Conservation (phyloP, 2,113 vertebrate species). For the Holacanthus passer region DNA sequence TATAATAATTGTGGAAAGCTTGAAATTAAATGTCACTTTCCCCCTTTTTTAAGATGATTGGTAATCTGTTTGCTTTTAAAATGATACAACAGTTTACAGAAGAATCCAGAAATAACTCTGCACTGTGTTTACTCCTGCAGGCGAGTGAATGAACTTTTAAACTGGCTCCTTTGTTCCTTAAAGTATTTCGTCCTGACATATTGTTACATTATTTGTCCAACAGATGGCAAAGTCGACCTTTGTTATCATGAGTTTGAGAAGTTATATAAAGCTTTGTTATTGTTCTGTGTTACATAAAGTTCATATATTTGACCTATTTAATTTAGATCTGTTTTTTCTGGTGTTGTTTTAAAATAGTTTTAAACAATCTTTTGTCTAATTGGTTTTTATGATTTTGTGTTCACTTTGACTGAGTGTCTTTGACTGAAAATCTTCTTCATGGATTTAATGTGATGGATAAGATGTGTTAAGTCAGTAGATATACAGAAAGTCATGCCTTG, state of each 20-base stretch:
- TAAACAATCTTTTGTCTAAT: too few species aligned
- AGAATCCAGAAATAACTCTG: too few species aligned
- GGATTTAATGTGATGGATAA: background rate
- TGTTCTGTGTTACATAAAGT: background rate
- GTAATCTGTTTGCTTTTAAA: background rate
- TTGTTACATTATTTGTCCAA: constrained; percentile 20
- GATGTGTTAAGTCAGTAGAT: background rate
- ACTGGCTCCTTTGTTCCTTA: too few species aligned
- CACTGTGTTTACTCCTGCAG: too few species aligned
- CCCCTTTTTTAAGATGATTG: background rate
- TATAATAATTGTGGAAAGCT: too few species aligned
- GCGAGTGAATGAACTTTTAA: background rate
- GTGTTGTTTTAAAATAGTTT: too few species aligned
- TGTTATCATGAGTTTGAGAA: background rate
- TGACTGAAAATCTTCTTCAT: background rate
- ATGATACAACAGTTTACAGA: too few species aligned
- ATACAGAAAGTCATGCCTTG: too few species aligned
- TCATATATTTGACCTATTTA: background rate
- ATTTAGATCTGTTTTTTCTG: too few species aligned
- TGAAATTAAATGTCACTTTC: background rate
- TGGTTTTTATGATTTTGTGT: too few species aligned
- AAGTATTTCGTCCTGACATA: background rate
- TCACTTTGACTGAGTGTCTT: too few species aligned
- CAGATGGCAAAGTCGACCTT: constrained; percentile 30
- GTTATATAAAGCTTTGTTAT: background rate